Conservation (phyloP, 2,797 vertebrate species). For the Acrocephalus scirpaceus region DNA sequence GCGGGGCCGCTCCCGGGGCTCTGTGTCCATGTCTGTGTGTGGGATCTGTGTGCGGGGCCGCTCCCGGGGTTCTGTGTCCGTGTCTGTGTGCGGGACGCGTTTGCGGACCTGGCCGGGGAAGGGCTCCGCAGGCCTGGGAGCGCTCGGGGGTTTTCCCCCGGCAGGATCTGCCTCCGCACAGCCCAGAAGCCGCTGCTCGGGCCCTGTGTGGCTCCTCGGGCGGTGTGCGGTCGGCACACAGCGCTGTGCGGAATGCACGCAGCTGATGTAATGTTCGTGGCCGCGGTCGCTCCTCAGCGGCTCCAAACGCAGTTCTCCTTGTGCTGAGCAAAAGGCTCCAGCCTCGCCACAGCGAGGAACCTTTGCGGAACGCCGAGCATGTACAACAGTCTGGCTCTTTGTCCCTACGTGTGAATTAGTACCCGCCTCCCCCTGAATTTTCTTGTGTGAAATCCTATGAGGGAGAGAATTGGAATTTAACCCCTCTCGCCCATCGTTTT, state of each 20-base stretch:
- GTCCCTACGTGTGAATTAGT: neutral
- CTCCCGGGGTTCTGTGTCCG: no score
- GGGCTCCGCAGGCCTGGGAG: neutral
- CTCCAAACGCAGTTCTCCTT: neutral
- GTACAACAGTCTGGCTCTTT: neutral
- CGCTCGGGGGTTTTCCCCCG: rapidly evolving
- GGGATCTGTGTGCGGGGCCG: no score
- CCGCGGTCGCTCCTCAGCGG: rapidly evolving
- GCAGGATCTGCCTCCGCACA: neutral
- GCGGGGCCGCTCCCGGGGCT: no score
- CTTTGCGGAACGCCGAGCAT: rapidly evolving
- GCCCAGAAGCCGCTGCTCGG: neutral
- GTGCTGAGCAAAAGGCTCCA: neutral
- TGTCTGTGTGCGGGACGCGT: no score
- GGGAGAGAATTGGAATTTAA: conserved; percentile 17
- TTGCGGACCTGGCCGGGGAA: neutral
- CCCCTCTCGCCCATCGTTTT: neutral
- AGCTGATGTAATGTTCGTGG: rapidly evolving
- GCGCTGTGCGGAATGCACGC: rapidly evolving
- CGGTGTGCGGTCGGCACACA: rapidly evolving
- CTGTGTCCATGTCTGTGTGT: no score
- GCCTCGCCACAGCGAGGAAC: rapidly evolving
- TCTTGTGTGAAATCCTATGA: neutral
- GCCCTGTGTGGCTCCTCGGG: neutral
- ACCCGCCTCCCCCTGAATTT: neutral